These are phyloP conservation scores for Amazona vittata DNA, from an alignment of 2,113 vertebrate species.

Conservation along the genomic window DNA sequence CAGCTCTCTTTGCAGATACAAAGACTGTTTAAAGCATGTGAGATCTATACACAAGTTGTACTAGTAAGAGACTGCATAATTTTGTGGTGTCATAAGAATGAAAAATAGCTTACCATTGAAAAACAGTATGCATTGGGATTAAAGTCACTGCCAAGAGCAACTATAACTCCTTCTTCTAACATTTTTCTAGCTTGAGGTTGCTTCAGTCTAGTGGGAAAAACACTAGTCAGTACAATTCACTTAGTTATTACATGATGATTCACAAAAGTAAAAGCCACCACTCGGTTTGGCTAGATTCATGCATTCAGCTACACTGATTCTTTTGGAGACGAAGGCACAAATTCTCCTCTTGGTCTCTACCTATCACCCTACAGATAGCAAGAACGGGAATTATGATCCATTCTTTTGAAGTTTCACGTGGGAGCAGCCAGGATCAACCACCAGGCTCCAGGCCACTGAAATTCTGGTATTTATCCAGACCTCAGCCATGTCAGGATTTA, in stretches of 20 bases:
- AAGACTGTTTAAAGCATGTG: not conserved
- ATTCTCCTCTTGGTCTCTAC: not conserved
- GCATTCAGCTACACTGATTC: not conserved
- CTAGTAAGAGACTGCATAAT: not conserved
- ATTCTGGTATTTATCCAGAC: not conserved
- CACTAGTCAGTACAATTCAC: not conserved
- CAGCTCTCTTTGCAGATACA: not conserved
- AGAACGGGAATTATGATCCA: not conserved
- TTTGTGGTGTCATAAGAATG: not conserved
- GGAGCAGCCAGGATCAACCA: not conserved
- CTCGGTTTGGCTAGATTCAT: not conserved
- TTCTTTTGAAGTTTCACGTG: not conserved
- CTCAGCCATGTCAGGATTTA: not conserved
- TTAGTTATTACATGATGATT: not conserved
- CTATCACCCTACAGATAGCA: not conserved
- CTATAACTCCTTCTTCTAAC: slow-evolving; percentile 91
- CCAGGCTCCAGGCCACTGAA: not conserved
- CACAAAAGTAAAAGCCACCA: not conserved
- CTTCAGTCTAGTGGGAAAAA: slow-evolving; percentile 79
- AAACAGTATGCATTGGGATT: slow-evolving; percentile 98
- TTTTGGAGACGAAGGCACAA: not conserved
- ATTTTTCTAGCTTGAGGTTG: slow-evolving; percentile 92
- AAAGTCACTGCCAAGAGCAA: slow-evolving; percentile 96
- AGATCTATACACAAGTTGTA: not conserved
- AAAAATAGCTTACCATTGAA: slow-evolving; percentile 88